Conservation (phyloP, 2,797 vertebrate genomes). For the Periparus ater region DNA sequence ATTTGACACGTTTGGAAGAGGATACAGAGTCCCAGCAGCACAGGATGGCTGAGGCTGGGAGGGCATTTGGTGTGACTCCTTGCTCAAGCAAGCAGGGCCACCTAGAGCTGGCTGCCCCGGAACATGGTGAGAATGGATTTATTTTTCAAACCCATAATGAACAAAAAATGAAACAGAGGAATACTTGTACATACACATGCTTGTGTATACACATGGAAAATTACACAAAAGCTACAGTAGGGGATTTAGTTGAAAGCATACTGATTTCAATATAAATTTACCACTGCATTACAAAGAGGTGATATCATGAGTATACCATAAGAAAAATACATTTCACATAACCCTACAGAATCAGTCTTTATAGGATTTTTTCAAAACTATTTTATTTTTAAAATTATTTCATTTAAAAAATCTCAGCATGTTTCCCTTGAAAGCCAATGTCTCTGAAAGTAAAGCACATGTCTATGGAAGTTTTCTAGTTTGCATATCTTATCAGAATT, state of each 20-base stretch:
- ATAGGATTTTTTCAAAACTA: accelerated
- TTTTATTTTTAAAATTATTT: not conserved
- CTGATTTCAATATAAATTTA: not conserved
- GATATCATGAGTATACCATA: not conserved
- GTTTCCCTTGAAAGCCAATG: not conserved
- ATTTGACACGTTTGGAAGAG: not conserved
- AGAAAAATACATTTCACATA: not conserved
- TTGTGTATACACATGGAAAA: not conserved
- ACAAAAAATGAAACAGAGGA: not conserved
- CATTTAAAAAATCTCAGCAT: not conserved
- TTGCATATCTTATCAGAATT: not conserved
- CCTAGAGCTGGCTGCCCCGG: not conserved
- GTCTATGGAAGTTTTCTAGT: not conserved
- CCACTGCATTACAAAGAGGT: not conserved
- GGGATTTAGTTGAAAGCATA: not conserved
- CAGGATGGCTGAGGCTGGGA: not conserved
- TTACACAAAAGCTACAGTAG: not conserved
- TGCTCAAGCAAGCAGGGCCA: not conserved
- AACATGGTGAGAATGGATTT: not conserved
- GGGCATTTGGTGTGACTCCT: not conserved
- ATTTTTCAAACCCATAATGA: not conserved
- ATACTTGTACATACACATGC: accelerated
- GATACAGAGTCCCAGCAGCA: not conserved
- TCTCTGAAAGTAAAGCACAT: not conserved
- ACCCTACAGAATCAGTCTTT: not conserved